These are phyloP conservation scores for Micromesistius poutassou DNA, from an alignment of 2,797 vertebrate species.

Conservation along the genomic window DNA sequence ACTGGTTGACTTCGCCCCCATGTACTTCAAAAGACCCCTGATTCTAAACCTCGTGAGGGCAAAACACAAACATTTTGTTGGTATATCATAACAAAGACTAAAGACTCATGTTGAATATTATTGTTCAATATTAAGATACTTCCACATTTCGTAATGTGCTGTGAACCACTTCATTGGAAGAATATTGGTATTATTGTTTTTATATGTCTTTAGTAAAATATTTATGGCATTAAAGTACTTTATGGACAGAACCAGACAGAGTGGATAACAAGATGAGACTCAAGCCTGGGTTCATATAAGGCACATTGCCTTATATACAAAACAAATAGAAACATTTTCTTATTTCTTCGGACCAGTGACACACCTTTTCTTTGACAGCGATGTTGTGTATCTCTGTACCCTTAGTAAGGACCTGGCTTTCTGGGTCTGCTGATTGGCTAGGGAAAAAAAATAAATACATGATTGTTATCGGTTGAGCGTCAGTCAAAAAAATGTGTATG, in stretches of 20 bases:
- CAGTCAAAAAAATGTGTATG: background rate
- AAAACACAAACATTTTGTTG: background rate
- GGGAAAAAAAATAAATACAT: conserved; percentile 15
- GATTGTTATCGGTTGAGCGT: background rate
- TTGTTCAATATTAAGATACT: background rate
- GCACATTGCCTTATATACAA: background rate
- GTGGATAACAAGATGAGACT: background rate
- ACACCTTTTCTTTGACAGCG: conserved; percentile 65
- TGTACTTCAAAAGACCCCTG: background rate
- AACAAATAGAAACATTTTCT: background rate
- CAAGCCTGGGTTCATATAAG: background rate
- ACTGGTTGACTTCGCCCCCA: background rate
- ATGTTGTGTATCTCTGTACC: conserved; percentile 70
- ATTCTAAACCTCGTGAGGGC: background rate
- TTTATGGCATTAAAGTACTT: background rate
- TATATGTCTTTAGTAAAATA: background rate
- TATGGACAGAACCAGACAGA: background rate
- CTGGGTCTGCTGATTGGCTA: conserved; percentile 71
- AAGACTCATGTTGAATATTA: background rate
- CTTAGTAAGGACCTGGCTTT: conserved; percentile 65
- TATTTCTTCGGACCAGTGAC: conserved; percentile 20
- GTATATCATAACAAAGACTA: background rate
- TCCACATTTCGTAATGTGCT: background rate
- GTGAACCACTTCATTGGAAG: background rate
- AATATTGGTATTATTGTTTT: background rate